Evolutionary conservation across 2,888 invertebrate species (phyloP).

Genomic region (Pristionchus arcanus): DNA sequence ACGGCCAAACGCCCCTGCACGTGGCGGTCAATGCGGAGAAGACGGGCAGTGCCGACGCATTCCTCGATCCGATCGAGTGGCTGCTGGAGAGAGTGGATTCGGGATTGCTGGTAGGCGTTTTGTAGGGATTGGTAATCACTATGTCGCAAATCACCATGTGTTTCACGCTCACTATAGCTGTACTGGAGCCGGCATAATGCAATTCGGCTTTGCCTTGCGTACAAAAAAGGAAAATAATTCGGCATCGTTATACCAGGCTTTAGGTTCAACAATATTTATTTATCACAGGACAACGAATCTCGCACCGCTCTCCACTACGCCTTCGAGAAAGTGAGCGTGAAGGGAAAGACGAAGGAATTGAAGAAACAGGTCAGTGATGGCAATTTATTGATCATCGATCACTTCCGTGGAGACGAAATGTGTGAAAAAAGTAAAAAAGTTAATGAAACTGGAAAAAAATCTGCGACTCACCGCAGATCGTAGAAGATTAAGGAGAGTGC

Average conservation of each 20-base stretch:
- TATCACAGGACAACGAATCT: constrained; percentile 65
- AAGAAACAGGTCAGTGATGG: background rate
- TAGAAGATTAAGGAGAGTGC: too few relatives aligned
- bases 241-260: background rate
- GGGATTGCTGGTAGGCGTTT: background rate
- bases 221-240: too few relatives aligned
- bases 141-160: too few relatives aligned
- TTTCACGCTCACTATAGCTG: too few relatives aligned
- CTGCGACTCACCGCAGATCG: too few relatives aligned
- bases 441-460: too few relatives aligned
- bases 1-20: constrained; percentile 41
- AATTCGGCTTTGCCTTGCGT: too few relatives aligned
- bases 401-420: too few relatives aligned
- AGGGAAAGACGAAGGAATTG: constrained; percentile 55
- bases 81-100: constrained; percentile 80
- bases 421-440: too few relatives aligned
- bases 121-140: background rate
- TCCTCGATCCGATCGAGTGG: constrained; percentile 81
- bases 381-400: too few relatives aligned
- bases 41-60: constrained; percentile 80
- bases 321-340: constrained; percentile 79
- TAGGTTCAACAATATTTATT: background rate
- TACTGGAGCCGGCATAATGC: too few relatives aligned
- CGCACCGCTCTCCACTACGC: constrained; percentile 82
- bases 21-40: constrained; percentile 53